Percentiles rank a stretch among this genome's conserved stretches.
Conservation (phyloP, 2,113 vertebrate genomes). For the Lophotis ruficrista region DNA sequence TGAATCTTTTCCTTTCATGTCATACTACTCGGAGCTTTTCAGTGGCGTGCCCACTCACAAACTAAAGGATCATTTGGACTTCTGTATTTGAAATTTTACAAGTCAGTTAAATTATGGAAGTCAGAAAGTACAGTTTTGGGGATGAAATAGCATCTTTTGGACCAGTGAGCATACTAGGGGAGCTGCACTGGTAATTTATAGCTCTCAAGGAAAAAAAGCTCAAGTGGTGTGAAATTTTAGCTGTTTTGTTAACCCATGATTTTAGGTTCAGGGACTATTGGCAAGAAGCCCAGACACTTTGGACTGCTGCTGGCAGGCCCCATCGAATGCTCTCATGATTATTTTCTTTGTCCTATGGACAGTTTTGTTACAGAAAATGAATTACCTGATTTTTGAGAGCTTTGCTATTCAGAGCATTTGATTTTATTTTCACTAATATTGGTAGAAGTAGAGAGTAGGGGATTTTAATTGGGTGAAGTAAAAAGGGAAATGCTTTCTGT, state of each 20-base stretch:
- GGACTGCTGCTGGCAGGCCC: not conserved
- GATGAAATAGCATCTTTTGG: not conserved
- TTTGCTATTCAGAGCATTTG: not conserved
- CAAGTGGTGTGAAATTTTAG: slow-evolving; percentile 19
- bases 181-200: not conserved
- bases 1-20: not conserved
- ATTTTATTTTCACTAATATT: not conserved
- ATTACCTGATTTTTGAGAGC: not conserved
- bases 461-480: not conserved
- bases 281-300: slow-evolving; percentile 9
- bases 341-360: not conserved
- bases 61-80: not conserved
- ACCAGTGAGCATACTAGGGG: not conserved
- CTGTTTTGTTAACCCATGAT: slow-evolving; percentile 31
- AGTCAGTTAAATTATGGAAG: not conserved
- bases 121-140: not conserved
- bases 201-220: not conserved
- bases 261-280: slow-evolving; percentile 17
- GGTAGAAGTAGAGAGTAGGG: not conserved
- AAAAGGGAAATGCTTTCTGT: not conserved
- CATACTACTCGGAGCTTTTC: not conserved
- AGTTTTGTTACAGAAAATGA: not conserved
- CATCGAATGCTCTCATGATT: not conserved
- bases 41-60: not conserved
- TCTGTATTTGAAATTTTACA: not conserved